phyloP scores from a whole-genome alignment of 1,140 invertebrate genomes.

The Protaetia brevitarsis region DNA sequence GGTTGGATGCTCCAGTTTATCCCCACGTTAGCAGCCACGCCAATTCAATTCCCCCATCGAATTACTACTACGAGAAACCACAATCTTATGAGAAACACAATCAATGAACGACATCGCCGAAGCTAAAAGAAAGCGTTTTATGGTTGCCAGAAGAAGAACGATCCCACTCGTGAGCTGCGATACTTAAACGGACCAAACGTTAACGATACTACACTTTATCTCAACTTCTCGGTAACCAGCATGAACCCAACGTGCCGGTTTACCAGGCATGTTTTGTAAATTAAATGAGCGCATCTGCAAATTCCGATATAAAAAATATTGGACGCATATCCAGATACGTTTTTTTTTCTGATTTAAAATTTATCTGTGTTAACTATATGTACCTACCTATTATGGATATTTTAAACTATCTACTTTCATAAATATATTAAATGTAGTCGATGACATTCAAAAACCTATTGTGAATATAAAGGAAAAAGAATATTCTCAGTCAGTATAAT shows the following conservation, averaged over 20 bases:
- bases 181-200: constrained; percentile 43
- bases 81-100: constrained; percentile 34
- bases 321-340: constrained; percentile 17
- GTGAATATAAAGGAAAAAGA: neutral
- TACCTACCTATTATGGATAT: neutral
- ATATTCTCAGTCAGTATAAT: constrained; percentile 36
- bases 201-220: constrained; percentile 44
- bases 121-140: constrained; percentile 42
- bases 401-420: neutral
- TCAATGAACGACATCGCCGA: constrained; percentile 36
- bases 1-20: constrained; percentile 41
- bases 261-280: constrained; percentile 41
- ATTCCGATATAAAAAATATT: constrained; percentile 19
- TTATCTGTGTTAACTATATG: constrained; percentile 30
- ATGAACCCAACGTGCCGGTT: constrained; percentile 40
- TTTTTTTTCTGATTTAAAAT: constrained; percentile 19
- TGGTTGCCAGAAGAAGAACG: constrained; percentile 40
- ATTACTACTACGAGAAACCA: constrained; percentile 34
- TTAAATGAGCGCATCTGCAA: neutral
- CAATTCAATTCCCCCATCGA: constrained; percentile 22
- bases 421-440: constrained; percentile 1
- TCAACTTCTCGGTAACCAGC: constrained; percentile 41
- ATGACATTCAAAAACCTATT: neutral
- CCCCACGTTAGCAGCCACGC: constrained; percentile 33
- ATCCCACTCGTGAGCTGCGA: constrained; percentile 43